Evolutionary conservation across 2,888 invertebrate genomes (phyloP), one percentile per base, ranked within the genome.

Genomic region (Meiosimyza platycephala): DNA sequence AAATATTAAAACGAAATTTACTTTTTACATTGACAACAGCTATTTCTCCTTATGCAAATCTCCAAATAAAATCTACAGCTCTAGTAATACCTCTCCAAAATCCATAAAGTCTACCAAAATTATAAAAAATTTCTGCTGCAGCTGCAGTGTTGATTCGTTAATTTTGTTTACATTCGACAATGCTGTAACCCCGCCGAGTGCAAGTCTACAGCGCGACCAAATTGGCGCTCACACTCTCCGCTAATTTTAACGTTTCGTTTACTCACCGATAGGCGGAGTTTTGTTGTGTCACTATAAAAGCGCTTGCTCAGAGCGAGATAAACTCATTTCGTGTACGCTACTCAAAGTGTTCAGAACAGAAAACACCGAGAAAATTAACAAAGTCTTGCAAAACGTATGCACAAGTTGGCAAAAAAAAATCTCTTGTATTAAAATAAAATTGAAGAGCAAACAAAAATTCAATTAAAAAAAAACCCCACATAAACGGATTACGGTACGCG

Each of bases 221-320:
- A 22, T 50, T 18, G 18, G 28, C 69, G 57, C 72, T 75, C 64
- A 13, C 50, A 18, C 55, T 50, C 71, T 66, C 69, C 16, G 16
- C 59, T 64, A 69, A 74, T 77, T 77, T 66, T 72, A 77, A 73
- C 72, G 77, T 72, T 64, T 77, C 71, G 16, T 28, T 63, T 70
- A 50, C 73, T 69, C 73, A 16, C 33, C 67, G 74, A 80, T 77
- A 80, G 83, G 83, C 82, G 83, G 83, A 80, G 82, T 76, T 79
- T 76, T 64, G 60, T 67, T 22, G 62, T 71, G 72, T 76, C 77
- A 75, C 80, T 85, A 86, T 86, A 86, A 84, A 86, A 76, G 78
- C 60, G 63, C 16, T 51, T 77, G 75, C 80, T 81, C 82, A 77
- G 84, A 80, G 82, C 79, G 80, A 74, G 76, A 78, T 77, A 77